Percentiles rank a stretch among this genome's conserved stretches.
phyloP scores from a whole-genome alignment of 2,797 vertebrate genomes.

The Sandelia bainsii region DNA sequence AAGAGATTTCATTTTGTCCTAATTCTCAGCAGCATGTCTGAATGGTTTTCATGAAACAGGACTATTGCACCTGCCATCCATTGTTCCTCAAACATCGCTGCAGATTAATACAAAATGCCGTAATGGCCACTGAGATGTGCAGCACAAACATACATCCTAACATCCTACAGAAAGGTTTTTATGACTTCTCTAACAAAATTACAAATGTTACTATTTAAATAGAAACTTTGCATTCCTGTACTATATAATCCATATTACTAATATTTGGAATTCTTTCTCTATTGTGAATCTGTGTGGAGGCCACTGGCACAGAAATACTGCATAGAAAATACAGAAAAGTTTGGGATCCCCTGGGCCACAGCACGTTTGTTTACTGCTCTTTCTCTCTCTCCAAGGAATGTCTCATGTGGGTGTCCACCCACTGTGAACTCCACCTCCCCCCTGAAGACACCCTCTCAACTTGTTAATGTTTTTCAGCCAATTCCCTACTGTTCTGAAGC shows the following conservation, averaged over 20 bases:
- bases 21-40: no score
- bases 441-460: slow-evolving; percentile 53
- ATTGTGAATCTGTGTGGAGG: not conserved
- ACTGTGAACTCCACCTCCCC: slow-evolving; percentile 48
- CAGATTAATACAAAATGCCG: no score
- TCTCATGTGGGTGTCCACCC: slow-evolving; percentile 70
- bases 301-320: not conserved
- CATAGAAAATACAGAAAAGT: not conserved
- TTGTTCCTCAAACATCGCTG: no score
- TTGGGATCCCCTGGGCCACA: slow-evolving; percentile 34
- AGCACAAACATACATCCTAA: no score
- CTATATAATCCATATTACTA: not conserved
- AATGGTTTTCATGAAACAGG: no score
- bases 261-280: not conserved
- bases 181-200: no score
- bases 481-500: slow-evolving; percentile 56
- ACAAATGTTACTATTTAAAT: no score
- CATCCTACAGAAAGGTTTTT: no score
- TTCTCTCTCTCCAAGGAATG: slow-evolving; percentile 62
- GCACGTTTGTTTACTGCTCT: slow-evolving; percentile 60
- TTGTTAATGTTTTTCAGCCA: slow-evolving; percentile 60
- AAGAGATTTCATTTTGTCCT: no score
- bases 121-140: no score
- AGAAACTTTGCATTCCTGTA: no score
- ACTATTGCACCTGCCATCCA: no score